These are phyloP conservation scores for Mylabris sibirica DNA, from an alignment of 2,888 invertebrate species.

Conservation along the genomic window DNA sequence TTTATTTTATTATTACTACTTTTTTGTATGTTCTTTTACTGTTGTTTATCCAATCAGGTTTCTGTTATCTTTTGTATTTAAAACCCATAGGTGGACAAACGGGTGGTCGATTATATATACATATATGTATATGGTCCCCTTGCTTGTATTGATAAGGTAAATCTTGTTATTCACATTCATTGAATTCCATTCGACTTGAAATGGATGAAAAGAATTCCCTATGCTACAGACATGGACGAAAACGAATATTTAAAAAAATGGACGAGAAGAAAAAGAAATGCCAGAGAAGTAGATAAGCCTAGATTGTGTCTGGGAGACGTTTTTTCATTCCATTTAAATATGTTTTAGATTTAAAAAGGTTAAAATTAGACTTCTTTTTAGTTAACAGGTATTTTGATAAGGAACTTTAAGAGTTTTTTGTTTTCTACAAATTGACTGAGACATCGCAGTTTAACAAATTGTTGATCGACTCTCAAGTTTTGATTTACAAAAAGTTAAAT, in stretches of 20 bases:
- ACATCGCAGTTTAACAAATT: too few relatives aligned
- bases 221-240: not conserved
- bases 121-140: slow-evolving; percentile 8
- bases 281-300: not conserved
- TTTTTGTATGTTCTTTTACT: not conserved
- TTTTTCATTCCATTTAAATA: not conserved
- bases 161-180: slow-evolving; percentile 19
- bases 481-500: too few relatives aligned
- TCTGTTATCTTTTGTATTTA: not conserved
- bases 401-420: too few relatives aligned
- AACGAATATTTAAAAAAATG: not conserved
- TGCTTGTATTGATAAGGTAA: slow-evolving; percentile 22
- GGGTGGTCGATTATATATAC: slow-evolving; percentile 26
- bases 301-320: not conserved
- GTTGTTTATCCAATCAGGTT: slow-evolving; percentile 4
- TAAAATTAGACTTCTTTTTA: not conserved
- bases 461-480: too few relatives aligned
- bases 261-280: not conserved
- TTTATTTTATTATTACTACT: not conserved
- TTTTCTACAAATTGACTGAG: too few relatives aligned
- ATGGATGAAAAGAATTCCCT: not conserved
- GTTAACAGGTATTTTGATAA: too few relatives aligned
- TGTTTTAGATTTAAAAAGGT: not conserved
- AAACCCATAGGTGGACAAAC: slow-evolving; percentile 15
- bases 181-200: slow-evolving; percentile 21